Conservation (phyloP, 2,113 vertebrate genomes). For the Neoarius graeffei region DNA sequence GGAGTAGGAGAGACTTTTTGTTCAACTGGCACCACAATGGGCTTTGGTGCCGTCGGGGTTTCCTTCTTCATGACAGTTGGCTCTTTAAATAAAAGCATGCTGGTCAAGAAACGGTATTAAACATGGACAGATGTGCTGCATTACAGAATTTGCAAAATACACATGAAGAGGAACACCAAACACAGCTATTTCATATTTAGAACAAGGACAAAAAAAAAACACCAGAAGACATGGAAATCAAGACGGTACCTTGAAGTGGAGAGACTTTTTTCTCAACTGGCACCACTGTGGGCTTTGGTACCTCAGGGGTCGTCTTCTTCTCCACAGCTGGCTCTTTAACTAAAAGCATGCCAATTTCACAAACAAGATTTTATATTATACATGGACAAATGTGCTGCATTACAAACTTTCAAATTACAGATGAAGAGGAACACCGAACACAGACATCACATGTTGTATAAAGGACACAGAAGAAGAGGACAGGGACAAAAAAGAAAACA, state of each 20-base stretch:
- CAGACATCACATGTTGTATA: neutral
- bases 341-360: constrained; percentile 44
- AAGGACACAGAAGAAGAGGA: neutral
- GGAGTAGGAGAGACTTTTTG: constrained; percentile 5
- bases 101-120: neutral
- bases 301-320: too few species aligned
- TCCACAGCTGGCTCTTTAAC: too few species aligned
- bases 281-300: too few species aligned
- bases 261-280: constrained; percentile 62
- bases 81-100: constrained; percentile 51
- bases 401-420: neutral
- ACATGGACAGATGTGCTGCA: neutral
- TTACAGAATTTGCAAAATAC: neutral
- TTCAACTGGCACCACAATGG: neutral
- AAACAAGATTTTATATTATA: neutral
- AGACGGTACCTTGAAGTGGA: constrained; percentile 59
- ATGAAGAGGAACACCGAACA: neutral
- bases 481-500: neutral
- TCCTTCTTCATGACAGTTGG: constrained; percentile 45
- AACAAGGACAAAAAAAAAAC: neutral
- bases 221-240: neutral
- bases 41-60: constrained; percentile 23
- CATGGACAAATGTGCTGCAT: neutral
- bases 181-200: neutral
- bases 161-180: neutral